phyloP scores from a whole-genome alignment of 2,888 invertebrate genomes.

The Phyto melanocephala region DNA sequence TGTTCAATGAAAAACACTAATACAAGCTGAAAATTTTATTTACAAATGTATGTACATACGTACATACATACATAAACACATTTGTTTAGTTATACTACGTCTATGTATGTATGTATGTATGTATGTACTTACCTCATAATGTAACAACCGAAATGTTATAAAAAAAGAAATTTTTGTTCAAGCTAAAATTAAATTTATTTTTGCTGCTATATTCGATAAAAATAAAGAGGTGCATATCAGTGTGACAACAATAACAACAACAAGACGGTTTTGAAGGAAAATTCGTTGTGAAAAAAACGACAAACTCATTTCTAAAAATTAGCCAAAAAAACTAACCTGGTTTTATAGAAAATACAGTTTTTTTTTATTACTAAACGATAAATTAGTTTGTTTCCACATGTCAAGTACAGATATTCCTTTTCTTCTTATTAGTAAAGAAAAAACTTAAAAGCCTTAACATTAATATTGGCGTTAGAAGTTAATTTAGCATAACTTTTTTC shows the following conservation, averaged over 20 bases:
- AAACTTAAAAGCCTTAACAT: too few species aligned
- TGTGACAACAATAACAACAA: constrained; percentile 18
- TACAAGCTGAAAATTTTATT: neutral
- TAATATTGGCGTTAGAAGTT: too few species aligned
- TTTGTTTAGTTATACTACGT: too few species aligned
- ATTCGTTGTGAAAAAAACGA: neutral
- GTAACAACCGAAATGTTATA: constrained; percentile 34
- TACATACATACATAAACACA: neutral
- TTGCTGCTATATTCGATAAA: constrained; percentile 36
- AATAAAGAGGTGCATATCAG: constrained; percentile 49
- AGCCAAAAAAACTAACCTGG: neutral
- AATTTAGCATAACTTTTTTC: too few species aligned
- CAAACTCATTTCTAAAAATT: neutral
- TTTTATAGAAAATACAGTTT: too few species aligned
- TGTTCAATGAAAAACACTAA: constrained; percentile 26
- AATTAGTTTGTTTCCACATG: too few species aligned
- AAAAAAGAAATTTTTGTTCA: constrained; percentile 30
- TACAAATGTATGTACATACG: neutral
- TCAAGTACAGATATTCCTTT: too few species aligned
- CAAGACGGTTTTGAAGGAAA: neutral
- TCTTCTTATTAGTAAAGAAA: too few species aligned
- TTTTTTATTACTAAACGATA: too few species aligned
- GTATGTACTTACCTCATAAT: constrained; percentile 22
- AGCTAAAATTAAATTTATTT: constrained; percentile 62
- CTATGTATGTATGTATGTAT: too few species aligned